A percentile compares a stretch with the other conserved stretches of the same genome.
phyloP scores from a whole-genome alignment of 2,888 invertebrate genomes.

The Heliconius charithonia region DNA sequence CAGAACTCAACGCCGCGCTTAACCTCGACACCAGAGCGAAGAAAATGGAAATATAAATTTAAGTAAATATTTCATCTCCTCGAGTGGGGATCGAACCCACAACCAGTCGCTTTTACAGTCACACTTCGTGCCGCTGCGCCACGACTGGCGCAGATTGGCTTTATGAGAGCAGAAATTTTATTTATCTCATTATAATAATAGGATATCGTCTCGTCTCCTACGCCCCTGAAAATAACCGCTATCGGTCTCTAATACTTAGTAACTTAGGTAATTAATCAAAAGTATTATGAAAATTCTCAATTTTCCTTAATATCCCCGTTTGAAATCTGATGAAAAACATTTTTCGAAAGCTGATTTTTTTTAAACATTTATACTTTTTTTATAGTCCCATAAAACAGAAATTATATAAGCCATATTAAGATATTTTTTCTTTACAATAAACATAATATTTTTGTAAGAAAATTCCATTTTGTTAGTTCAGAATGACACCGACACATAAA shows the following conservation, averaged over 20 bases:
- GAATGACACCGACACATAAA: constrained; percentile 7
- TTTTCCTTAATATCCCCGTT: neutral
- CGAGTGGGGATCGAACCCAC: too few relatives aligned
- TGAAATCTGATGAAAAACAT: neutral
- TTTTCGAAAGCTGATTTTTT: neutral
- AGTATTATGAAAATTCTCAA: constrained; percentile 11
- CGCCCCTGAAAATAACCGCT: constrained; percentile 4
- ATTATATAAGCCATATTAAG: neutral
- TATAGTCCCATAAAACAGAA: neutral
- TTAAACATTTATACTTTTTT: neutral
- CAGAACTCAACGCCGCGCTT: too few relatives aligned
- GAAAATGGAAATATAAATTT: too few relatives aligned
- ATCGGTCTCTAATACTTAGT: neutral
- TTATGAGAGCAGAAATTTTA: constrained; percentile 4
- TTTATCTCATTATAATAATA: constrained; percentile 26
- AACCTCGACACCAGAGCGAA: too few relatives aligned
- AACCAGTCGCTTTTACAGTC: too few relatives aligned
- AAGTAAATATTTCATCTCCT: too few relatives aligned
- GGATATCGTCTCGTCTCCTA: constrained; percentile 1
- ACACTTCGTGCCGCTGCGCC: too few relatives aligned
- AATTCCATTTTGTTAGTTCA: neutral
- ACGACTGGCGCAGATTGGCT: too few relatives aligned
- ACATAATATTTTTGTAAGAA: neutral
- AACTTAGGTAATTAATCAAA: constrained; percentile 22
- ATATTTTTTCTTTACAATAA: neutral